Conservation (phyloP, 2,797 vertebrate genomes). For the Gymnothorax javanicus region DNA sequence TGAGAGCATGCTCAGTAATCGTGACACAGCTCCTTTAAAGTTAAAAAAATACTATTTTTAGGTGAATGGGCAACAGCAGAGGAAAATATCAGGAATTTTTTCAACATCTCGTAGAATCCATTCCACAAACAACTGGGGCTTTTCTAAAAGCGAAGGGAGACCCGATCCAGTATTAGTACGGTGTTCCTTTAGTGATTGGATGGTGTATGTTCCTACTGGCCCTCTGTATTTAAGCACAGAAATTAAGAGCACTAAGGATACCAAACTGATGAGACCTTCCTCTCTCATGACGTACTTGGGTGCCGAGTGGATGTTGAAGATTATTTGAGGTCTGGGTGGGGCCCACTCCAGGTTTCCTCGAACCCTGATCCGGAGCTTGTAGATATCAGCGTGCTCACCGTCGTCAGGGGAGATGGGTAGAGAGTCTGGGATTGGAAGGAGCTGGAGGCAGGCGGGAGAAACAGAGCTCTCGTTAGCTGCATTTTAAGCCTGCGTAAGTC, state of each 20-base stretch:
- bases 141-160: too few relatives aligned
- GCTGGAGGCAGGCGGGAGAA: conserved; percentile 62
- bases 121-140: too few relatives aligned
- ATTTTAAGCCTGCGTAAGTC: neutral
- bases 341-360: conserved; percentile 98
- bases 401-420: conserved; percentile 95
- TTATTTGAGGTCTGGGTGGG: conserved; percentile 93
- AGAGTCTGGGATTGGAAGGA: conserved; percentile 94
- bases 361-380: conserved; percentile 93
- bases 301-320: conserved; percentile 92
- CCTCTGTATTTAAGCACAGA: neutral
- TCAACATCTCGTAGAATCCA: too few relatives aligned
- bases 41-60: too few relatives aligned
- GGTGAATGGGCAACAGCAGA: too few relatives aligned
- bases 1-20: too few relatives aligned
- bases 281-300: conserved; percentile 81
- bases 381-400: conserved; percentile 93
- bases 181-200: too few relatives aligned
- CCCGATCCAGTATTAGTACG: too few relatives aligned
- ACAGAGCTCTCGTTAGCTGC: neutral
- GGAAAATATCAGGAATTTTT: too few relatives aligned
- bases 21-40: too few relatives aligned
- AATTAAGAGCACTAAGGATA: neutral
- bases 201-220: too few relatives aligned
- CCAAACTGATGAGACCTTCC: neutral